phyloP scores from a whole-genome alignment of 1,140 invertebrate genomes.

The Camponotus floridanus region DNA sequence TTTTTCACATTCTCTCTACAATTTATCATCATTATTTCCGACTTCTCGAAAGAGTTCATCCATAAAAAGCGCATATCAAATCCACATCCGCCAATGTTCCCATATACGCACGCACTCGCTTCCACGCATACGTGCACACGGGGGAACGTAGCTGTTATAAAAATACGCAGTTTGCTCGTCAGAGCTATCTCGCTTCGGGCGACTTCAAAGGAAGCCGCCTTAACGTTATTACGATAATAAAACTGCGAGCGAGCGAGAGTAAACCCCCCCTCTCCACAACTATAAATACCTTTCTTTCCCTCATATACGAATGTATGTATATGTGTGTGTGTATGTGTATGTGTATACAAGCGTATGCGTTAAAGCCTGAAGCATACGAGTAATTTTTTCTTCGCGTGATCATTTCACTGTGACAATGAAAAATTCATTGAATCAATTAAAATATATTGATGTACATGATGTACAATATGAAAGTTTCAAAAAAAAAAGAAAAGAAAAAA shows the following conservation, averaged over 20 bases:
- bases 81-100: slow-evolving; percentile 38
- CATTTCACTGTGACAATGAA: too few relatives aligned
- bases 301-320: too few relatives aligned
- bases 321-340: too few relatives aligned
- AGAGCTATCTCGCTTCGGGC: slow-evolving; percentile 71
- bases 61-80: slow-evolving; percentile 47
- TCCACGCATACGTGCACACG: slow-evolving; percentile 4
- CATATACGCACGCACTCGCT: slow-evolving; percentile 29
- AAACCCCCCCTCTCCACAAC: slow-evolving; percentile 57
- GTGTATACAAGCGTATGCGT: too few relatives aligned
- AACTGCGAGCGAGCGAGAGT: slow-evolving; percentile 53
- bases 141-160: slow-evolving; percentile 61
- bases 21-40: slow-evolving; percentile 10
- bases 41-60: background rate
- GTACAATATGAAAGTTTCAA: too few relatives aligned
- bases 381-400: too few relatives aligned
- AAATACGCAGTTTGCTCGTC: slow-evolving; percentile 63
- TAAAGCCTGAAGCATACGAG: too few relatives aligned
- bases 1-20: background rate
- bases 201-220: slow-evolving; percentile 62
- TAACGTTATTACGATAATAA: slow-evolving; percentile 67
- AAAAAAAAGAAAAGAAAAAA: too few relatives aligned
- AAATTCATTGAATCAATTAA: too few relatives aligned
- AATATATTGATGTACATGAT: too few relatives aligned
- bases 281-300: slow-evolving; percentile 76